Conservation (phyloP, 30 jellyfish, hydroid and myxozoan species). For the Turritopsis dohrnii region DNA sequence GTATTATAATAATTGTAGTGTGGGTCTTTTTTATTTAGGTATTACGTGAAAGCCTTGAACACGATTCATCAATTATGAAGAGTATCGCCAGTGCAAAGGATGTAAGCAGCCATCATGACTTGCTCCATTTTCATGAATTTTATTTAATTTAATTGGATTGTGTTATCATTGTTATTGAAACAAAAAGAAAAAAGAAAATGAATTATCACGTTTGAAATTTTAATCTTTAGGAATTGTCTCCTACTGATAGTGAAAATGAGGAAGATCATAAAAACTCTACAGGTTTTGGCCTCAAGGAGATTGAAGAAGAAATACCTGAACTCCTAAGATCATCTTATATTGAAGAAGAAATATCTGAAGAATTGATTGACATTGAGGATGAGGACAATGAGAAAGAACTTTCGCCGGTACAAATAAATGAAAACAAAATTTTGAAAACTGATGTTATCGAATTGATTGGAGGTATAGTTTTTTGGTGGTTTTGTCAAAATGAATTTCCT, state of each 20-base stretch:
- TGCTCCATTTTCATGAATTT: neutral
- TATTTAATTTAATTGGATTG: no score
- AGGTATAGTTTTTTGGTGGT: neutral
- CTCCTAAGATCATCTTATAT: neutral
- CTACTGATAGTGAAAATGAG: neutral
- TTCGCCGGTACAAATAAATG: neutral
- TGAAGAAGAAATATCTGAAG: slow-evolving; percentile 9
- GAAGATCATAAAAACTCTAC: neutral
- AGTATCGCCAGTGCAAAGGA: slow-evolving; percentile 47
- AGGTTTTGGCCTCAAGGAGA: slow-evolving; percentile 11
- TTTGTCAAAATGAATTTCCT: neutral
- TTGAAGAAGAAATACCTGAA: slow-evolving; percentile 21
- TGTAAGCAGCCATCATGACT: neutral
- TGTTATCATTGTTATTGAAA: no score
- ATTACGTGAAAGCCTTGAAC: slow-evolving; percentile 79
- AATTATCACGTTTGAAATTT: no score
- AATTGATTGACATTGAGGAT: slow-evolving; percentile 21
- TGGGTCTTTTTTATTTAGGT: slow-evolving; percentile 39
- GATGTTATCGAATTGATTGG: neutral
- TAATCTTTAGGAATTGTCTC: neutral
- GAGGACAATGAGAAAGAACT: neutral
- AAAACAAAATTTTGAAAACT: neutral
- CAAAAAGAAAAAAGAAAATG: no score
- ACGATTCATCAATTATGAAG: slow-evolving; percentile 54
- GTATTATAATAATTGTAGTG: no score